Evolutionary conservation across 2,888 invertebrate genomes (phyloP).

Genomic region (Hydroisotoma schaefferi): DNA sequence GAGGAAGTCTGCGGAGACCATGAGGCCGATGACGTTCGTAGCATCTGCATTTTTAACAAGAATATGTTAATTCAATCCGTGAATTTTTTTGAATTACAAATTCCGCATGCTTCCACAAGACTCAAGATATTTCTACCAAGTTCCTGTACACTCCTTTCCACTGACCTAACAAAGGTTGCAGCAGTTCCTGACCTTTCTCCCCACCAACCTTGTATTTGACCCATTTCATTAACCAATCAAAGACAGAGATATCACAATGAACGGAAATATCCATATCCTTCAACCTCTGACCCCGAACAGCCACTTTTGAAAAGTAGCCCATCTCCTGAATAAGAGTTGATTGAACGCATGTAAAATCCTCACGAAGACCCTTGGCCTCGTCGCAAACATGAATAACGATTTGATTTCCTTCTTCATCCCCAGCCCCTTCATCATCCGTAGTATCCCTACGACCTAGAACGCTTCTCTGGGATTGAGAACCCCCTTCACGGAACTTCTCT

Average conservation of each 20-base stretch:
- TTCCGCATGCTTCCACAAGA: slow-evolving; percentile 53
- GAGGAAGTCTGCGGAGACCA: slow-evolving; percentile 90
- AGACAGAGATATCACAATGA: slow-evolving; percentile 92
- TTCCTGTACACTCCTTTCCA: too few relatives aligned
- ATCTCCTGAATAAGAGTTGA: slow-evolving; percentile 82
- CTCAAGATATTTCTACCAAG: not conserved
- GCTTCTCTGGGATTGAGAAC: too few relatives aligned
- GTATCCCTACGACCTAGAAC: too few relatives aligned
- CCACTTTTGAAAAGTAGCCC: slow-evolving; percentile 89
- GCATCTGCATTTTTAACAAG: slow-evolving; percentile 58
- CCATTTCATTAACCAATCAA: slow-evolving; percentile 96
- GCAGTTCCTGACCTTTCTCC: not conserved
- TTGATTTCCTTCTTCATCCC: slow-evolving; percentile 55
- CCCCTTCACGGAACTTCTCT: too few relatives aligned
- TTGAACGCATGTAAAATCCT: slow-evolving; percentile 85
- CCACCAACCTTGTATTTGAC: slow-evolving; percentile 65
- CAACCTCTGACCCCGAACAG: slow-evolving; percentile 65
- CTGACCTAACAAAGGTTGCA: too few relatives aligned
- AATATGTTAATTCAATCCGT: too few relatives aligned
- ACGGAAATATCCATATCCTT: slow-evolving; percentile 95
- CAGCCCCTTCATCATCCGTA: too few relatives aligned
- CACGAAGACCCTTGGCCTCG: slow-evolving; percentile 82
- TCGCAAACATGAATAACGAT: slow-evolving; percentile 94
- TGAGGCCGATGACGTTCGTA: slow-evolving; percentile 82
- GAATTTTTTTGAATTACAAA: too few relatives aligned